Evolutionary conservation across 1,140 invertebrate species (phyloP).

Genomic region (Lamellibrachia luymesi): DNA sequence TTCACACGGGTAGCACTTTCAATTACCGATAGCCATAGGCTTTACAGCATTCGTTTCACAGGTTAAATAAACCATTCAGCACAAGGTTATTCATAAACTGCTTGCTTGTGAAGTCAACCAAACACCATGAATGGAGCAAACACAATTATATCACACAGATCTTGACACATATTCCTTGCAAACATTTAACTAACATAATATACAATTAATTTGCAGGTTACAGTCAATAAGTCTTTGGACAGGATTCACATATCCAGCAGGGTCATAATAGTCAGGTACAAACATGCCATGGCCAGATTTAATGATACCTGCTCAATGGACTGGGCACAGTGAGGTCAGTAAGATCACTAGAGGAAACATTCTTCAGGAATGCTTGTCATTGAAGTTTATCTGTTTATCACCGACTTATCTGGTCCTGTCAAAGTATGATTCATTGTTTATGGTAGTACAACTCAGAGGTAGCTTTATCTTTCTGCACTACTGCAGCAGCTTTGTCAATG

Average conservation of each 20-base stretch:
- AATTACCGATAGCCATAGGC: background rate
- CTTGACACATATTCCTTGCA: background rate
- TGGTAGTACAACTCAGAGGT: background rate
- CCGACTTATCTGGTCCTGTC: background rate
- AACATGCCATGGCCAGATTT: background rate
- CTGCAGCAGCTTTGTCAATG: background rate
- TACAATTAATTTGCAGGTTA: background rate
- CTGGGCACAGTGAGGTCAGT: background rate
- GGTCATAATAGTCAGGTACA: background rate
- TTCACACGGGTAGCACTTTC: background rate
- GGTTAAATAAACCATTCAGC: background rate
- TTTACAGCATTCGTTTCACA: background rate
- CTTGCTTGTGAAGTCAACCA: background rate
- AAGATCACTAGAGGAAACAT: background rate
- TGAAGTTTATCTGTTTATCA: conserved; percentile 1
- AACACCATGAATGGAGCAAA: background rate
- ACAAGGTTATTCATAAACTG: background rate
- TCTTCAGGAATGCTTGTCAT: background rate
- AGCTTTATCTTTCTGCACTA: background rate
- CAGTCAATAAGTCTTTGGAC: background rate
- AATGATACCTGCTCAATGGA: background rate
- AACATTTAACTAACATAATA: background rate
- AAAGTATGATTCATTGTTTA: background rate
- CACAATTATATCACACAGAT: background rate
- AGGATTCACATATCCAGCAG: background rate